A percentile compares a stretch with the other conserved stretches of the same genome.
Conservation (phyloP, 2,888 invertebrate genomes). For the Yponomeuta malinellus region DNA sequence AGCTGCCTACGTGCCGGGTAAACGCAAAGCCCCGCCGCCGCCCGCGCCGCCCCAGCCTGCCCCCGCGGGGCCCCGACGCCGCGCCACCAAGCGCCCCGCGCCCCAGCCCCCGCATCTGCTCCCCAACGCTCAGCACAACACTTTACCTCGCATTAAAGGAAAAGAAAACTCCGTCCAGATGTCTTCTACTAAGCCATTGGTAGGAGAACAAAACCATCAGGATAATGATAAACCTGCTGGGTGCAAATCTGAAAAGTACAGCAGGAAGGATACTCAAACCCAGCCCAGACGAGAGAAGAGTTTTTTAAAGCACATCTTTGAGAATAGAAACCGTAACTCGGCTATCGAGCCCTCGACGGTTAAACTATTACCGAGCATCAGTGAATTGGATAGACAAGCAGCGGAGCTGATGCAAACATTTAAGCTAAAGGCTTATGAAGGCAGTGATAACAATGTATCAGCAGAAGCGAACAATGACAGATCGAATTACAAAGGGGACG, state of each 20-base stretch:
- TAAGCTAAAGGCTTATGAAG: conserved; percentile 42
- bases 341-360: conserved; percentile 56
- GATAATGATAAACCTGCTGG: conserved; percentile 1
- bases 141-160: background rate
- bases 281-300: conserved; percentile 67
- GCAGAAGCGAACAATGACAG: background rate
- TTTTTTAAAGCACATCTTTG: conserved; percentile 71
- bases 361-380: conserved; percentile 83
- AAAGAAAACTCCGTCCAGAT: background rate
- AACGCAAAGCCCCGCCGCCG: conserved; percentile 83
- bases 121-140: conserved; percentile 26
- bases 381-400: conserved; percentile 87
- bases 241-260: conserved; percentile 4
- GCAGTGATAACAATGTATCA: conserved; percentile 29
- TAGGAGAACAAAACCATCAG: conserved; percentile 16
- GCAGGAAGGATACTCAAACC: conserved; percentile 24
- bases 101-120: conserved; percentile 64
- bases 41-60: conserved; percentile 52
- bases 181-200: background rate
- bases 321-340: conserved; percentile 58
- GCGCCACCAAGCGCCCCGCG: conserved; percentile 75
- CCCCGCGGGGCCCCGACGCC: conserved; percentile 27
- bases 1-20: conserved; percentile 83
- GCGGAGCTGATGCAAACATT: conserved; percentile 80
- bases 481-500: conserved; percentile 23